Conservation (phyloP, 1,140 invertebrate species). For the Neotoxoptera formosana region DNA sequence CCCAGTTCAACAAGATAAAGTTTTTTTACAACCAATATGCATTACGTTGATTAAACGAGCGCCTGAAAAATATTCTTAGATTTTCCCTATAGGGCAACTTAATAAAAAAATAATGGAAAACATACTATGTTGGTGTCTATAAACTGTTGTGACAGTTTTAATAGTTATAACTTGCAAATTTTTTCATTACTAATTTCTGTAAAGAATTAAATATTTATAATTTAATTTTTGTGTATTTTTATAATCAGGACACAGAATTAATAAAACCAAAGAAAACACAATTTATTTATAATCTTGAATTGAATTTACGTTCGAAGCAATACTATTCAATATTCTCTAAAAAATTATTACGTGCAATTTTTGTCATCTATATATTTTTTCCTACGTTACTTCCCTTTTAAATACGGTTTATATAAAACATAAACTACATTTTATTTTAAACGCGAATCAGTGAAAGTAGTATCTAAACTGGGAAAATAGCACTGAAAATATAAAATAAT, state of each 20-base stretch:
- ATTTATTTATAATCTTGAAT: not conserved
- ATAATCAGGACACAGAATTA: not conserved
- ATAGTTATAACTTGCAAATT: not conserved
- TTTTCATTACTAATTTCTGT: not conserved
- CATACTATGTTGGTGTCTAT: not conserved
- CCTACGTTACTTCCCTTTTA: not conserved
- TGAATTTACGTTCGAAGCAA: not conserved
- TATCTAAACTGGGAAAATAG: not conserved
- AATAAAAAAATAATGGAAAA: slow-evolving; percentile 22
- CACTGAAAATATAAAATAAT: not conserved
- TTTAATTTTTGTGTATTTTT: not conserved
- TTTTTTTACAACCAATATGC: slow-evolving; percentile 21
- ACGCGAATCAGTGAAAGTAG: not conserved
- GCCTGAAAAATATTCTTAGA: not conserved
- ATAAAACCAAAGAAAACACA: too few relatives aligned
- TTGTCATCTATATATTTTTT: not conserved
- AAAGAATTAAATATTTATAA: too few relatives aligned
- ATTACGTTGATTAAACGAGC: not conserved
- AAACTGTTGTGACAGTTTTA: not conserved
- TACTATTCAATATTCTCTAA: not conserved
- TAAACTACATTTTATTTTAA: not conserved
- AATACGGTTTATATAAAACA: not conserved
- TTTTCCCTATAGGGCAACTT: not conserved
- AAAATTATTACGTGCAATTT: not conserved
- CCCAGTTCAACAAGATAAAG: not conserved